A percentile compares a stretch with the other conserved stretches of the same genome.
These are phyloP conservation scores for Hemibagrus guttatus DNA, from an alignment of 2,797 vertebrate genomes.

Conservation along the genomic window DNA sequence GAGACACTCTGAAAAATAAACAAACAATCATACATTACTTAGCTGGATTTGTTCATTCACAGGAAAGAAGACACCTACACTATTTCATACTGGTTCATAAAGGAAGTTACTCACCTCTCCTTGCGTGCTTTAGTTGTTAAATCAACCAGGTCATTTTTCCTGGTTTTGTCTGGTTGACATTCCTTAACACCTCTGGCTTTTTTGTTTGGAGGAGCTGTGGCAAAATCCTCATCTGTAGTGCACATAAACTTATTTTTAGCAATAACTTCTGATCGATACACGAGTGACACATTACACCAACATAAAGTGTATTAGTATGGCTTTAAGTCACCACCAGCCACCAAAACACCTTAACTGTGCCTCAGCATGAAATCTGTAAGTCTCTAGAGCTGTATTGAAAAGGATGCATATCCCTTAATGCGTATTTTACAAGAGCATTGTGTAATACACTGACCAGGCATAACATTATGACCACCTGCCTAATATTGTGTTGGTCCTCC, in stretches of 20 bases:
- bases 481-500: no score
- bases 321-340: neutral
- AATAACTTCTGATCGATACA: neutral
- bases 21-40: no score
- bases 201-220: constrained; percentile 78
- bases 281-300: neutral
- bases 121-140: constrained; percentile 58
- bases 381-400: neutral
- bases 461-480: no score
- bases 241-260: neutral
- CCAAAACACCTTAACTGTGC: neutral
- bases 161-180: constrained; percentile 64
- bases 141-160: constrained; percentile 67
- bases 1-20: constrained; percentile 72
- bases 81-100: neutral
- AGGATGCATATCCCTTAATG: neutral
- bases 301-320: neutral
- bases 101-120: constrained; percentile 71
- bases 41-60: neutral
- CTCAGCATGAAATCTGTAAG: neutral
- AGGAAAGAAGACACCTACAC: no score
- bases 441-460: neutral
- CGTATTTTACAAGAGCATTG: neutral
- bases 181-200: constrained; percentile 73
- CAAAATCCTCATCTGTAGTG: constrained; percentile 87